These are phyloP conservation scores for Charanyca ferruginea DNA, from an alignment of 2,888 invertebrate genomes.

Conservation along the genomic window DNA sequence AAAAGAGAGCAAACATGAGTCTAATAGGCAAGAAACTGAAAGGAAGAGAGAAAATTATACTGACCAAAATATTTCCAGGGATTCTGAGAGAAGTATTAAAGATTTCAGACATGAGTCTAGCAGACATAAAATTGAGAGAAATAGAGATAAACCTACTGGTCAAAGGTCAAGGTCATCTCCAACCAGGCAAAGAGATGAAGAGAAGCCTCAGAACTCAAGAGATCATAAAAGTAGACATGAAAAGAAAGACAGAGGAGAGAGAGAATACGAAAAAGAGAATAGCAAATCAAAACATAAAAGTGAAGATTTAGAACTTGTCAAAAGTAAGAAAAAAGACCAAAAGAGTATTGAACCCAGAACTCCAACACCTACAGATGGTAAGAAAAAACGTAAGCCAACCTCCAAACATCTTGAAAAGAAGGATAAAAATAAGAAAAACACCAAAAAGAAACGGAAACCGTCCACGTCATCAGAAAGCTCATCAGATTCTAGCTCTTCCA, in stretches of 20 bases:
- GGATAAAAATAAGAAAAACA: constrained; percentile 55
- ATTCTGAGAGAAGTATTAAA: constrained; percentile 43
- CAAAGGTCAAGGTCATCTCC: constrained; percentile 48
- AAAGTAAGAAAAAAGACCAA: constrained; percentile 45
- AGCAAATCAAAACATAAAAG: constrained; percentile 55
- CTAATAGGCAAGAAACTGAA: constrained; percentile 45
- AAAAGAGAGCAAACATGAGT: constrained; percentile 41
- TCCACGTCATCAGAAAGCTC: constrained; percentile 83
- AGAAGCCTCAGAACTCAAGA: constrained; percentile 52
- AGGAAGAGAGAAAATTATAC: constrained; percentile 30
- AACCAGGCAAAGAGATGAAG: constrained; percentile 37
- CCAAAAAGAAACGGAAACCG: constrained; percentile 77
- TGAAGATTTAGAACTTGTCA: constrained; percentile 37
- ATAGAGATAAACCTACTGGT: constrained; percentile 38
- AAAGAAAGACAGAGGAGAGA: constrained; percentile 31
- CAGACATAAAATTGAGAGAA: constrained; percentile 39
- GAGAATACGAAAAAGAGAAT: constrained; percentile 33
- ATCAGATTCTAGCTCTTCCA: constrained; percentile 80
- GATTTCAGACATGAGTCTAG: constrained; percentile 32
- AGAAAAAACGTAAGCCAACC: constrained; percentile 56
- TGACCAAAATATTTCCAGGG: constrained; percentile 44
- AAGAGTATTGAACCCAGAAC: constrained; percentile 60
- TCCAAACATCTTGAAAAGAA: constrained; percentile 64
- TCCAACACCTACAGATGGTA: constrained; percentile 62
- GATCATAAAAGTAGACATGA: constrained; percentile 45